Evolutionary conservation across 64 coral and sea anemone genomes (phyloP).

Genomic region (Pocillopora verrucosa): DNA sequence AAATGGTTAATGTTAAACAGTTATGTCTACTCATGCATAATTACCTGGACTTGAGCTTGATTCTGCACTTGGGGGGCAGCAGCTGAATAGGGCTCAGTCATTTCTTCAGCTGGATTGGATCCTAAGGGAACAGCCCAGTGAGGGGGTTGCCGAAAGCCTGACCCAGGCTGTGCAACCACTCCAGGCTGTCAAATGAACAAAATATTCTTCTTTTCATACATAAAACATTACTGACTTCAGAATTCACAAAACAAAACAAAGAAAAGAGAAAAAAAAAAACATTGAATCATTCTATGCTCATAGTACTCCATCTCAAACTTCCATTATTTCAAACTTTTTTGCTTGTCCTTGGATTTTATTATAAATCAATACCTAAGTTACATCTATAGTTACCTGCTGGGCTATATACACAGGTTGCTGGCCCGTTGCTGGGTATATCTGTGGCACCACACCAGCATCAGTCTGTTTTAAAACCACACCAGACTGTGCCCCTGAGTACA

Average conservation of each 20-base stretch:
- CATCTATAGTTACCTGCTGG: neutral
- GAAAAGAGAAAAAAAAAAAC: no score
- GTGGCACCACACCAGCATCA: neutral
- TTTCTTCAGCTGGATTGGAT: neutral
- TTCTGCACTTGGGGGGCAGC: neutral
- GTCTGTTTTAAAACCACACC: neutral
- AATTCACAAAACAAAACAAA: no score
- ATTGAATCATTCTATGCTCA: no score
- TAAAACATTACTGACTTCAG: no score
- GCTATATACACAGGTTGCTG: neutral
- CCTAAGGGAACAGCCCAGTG: neutral
- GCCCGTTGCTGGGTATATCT: neutral
- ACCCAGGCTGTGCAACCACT: no score
- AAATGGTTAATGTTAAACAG: no score
- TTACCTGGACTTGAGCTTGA: constrained; percentile 9
- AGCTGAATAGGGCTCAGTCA: neutral
- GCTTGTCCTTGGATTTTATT: no score
- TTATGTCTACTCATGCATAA: neutral
- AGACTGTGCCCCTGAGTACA: constrained; percentile 1
- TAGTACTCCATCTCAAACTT: no score
- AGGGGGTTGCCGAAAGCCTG: neutral
- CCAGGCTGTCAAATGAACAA: neutral
- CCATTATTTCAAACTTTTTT: no score
- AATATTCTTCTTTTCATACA: neutral
- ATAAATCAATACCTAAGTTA: no score